Percentiles rank a stretch among this genome's conserved stretches.
Conservation (phyloP, 2,113 vertebrate genomes). For the Otus sunia region DNA sequence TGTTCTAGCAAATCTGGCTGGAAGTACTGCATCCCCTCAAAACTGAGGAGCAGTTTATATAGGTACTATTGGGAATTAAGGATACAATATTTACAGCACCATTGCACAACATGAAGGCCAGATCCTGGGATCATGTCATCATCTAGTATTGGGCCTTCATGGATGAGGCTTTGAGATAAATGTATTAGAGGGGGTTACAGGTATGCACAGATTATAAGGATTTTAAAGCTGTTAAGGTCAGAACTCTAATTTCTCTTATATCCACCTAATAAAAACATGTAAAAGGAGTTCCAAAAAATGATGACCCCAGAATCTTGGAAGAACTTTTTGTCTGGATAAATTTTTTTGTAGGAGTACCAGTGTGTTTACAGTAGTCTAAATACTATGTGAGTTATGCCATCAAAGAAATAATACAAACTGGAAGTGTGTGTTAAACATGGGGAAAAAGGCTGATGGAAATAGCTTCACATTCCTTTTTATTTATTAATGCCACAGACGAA, state of each 20-base stretch:
- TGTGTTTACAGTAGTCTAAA: conserved; percentile 33
- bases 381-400: not conserved
- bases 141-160: not conserved
- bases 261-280: not conserved
- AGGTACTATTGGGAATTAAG: not conserved
- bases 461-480: conserved; percentile 73
- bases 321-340: not conserved
- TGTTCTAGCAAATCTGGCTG: not conserved
- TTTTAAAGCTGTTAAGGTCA: conserved; percentile 12
- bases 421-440: conserved; percentile 13
- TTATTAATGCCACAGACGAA: conserved; percentile 73
- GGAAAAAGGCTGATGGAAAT: conserved; percentile 56
- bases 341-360: not conserved
- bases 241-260: not conserved
- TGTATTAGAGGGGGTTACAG: not conserved
- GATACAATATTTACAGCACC: not conserved
- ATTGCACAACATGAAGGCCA: not conserved
- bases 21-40: not conserved
- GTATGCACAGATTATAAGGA: not conserved
- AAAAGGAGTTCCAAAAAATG: not conserved
- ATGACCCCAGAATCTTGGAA: not conserved
- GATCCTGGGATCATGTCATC: not conserved
- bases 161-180: not conserved
- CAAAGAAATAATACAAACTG: conserved; percentile 28
- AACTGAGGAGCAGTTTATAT: not conserved